Evolutionary conservation across 2,888 invertebrate species (phyloP), one percentile per base, ranked within the genome.

Genomic region (Aphodius sticticus): DNA sequence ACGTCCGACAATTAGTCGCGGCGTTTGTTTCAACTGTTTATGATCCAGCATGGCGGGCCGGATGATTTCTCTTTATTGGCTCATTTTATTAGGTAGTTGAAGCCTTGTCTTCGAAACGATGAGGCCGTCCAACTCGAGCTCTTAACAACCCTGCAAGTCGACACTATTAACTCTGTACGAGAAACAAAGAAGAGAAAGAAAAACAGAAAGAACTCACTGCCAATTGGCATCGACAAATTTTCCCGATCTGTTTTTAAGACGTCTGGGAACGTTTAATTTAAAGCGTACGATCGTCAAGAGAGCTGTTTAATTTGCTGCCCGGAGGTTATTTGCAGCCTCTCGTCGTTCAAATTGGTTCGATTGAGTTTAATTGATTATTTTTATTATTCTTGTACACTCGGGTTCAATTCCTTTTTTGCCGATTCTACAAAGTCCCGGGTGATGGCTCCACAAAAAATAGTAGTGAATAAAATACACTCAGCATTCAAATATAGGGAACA

Each of bases 1-100:
- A 85, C 84, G 85, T 86, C 81, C 79, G 82, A 84, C 84, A 85
- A 86, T 86, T 86, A 85, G 85, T 83, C 82, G 82, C 83, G 81
- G 82, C 80, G 82, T 80, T 74, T 76, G 80, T 78, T 78, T 80
- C 74, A 78, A 81, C 81, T 82, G 78, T 81, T 81, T 78, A 78
- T 82, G 79, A 77, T 80, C 77, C 79, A 81, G 79, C 38, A 82
- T 82, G 81, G 82, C 81, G 79, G 81, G 77, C 71, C 69, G 80
- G 77, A 80, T 81, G 77, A 77, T 72, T 82, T 77, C 79, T 80
- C 78, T 81, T 81, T 81, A 81, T 80, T 82, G 79, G 53, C 53
- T 53, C 53, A 53, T 53, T 53, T 53, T 53, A 53, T 53, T 53
- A 53, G 53, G 53, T 53, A 53, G 53, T 53, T 53, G 53, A 53